Conservation (phyloP, 2,113 vertebrate species). For the Martes martes region DNA sequence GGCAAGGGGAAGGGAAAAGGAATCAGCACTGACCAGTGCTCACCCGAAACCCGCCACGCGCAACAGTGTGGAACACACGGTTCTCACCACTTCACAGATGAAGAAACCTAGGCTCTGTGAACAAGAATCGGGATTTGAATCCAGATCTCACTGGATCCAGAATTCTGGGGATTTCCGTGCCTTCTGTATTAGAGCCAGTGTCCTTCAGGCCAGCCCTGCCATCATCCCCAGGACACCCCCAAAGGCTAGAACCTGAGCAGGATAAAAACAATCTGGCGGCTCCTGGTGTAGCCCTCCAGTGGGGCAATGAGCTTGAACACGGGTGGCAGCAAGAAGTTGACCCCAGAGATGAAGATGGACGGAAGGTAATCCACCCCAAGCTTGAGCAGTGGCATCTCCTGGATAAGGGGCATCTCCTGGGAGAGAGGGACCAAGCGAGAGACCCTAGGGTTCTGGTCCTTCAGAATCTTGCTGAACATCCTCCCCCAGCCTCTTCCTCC, state of each 20-base stretch:
- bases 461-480: background rate
- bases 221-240: background rate
- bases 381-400: slow-evolving; percentile 62
- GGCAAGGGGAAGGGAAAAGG: background rate
- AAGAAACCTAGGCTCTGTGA: background rate
- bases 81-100: background rate
- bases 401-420: background rate
- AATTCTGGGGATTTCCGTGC: background rate
- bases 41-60: rapidly evolving
- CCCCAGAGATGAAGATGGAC: slow-evolving; percentile 88
- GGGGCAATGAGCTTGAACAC: slow-evolving; percentile 84
- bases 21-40: background rate
- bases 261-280: slow-evolving; percentile 84
- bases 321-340: slow-evolving; percentile 88
- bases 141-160: background rate
- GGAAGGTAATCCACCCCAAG: slow-evolving; percentile 87
- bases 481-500: background rate
- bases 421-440: background rate
- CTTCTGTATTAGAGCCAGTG: background rate
- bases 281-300: slow-evolving; percentile 84
- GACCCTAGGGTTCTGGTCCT: background rate
- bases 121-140: background rate
- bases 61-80: rapidly evolving
- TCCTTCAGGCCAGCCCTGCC: background rate
- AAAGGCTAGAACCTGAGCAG: slow-evolving; percentile 79